These are phyloP conservation scores for Brachionus plicatilis DNA, from an alignment of 1,140 invertebrate genomes.

Conservation along the genomic window DNA sequence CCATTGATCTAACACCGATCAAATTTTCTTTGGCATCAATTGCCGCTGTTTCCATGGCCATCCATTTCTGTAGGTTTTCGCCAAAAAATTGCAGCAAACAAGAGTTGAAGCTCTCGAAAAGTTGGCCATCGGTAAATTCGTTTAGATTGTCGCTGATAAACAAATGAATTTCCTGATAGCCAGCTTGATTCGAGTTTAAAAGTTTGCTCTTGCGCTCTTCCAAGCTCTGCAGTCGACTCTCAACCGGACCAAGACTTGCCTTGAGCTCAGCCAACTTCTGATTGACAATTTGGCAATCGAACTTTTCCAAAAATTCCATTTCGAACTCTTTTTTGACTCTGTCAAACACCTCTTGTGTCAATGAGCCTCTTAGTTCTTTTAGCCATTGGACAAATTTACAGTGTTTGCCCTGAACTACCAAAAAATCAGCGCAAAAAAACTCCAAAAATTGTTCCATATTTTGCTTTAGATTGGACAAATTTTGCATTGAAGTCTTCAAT, in stretches of 20 bases:
- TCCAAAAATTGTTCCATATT: not conserved
- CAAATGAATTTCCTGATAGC: not conserved
- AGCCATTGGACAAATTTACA: not conserved
- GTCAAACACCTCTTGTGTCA: not conserved
- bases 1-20: not conserved
- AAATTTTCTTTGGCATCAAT: not conserved
- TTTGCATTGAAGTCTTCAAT: not conserved
- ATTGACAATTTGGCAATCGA: not conserved
- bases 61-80: conserved; percentile 32
- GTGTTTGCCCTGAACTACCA: not conserved
- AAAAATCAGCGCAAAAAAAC: not conserved
- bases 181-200: not conserved
- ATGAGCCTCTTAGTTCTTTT: not conserved
- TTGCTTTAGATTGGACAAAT: not conserved
- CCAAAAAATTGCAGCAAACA: conserved; percentile 1
- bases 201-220: not conserved
- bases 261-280: not conserved
- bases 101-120: conserved; percentile 1
- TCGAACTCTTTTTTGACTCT: not conserved
- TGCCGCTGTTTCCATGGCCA: conserved; percentile 17
- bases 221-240: not conserved
- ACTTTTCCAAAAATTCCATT: not conserved
- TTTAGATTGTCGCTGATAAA: not conserved
- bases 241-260: not conserved
- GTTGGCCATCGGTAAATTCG: not conserved